These are phyloP conservation scores for Hozukius guyotensis DNA, from an alignment of 2,797 vertebrate genomes.

Conservation along the genomic window DNA sequence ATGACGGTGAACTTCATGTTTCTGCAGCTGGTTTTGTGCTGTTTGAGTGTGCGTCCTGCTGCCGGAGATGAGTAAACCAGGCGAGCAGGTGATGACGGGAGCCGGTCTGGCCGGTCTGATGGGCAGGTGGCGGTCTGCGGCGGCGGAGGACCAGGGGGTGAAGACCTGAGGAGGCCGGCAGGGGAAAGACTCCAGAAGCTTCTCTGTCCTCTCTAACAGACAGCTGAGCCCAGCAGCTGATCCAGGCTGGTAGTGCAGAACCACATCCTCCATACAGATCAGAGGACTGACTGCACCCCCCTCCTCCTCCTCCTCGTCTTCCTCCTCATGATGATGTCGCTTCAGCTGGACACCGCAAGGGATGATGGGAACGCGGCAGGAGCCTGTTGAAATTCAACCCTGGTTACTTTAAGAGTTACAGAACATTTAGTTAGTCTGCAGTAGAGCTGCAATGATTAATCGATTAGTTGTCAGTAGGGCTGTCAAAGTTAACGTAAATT, in stretches of 20 bases:
- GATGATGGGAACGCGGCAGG: not conserved
- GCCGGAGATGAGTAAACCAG: not conserved
- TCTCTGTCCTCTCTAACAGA: slow-evolving; percentile 83
- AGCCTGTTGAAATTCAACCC: not conserved
- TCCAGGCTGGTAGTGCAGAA: slow-evolving; percentile 86
- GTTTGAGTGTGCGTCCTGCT: not conserved
- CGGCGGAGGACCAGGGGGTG: slow-evolving; percentile 87
- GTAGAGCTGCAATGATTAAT: no score
- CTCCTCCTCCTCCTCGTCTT: not conserved
- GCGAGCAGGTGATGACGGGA: slow-evolving; percentile 80
- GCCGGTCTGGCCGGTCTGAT: slow-evolving; percentile 87
- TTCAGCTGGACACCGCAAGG: not conserved
- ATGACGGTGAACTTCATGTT: not conserved
- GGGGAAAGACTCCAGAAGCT: slow-evolving; percentile 86
- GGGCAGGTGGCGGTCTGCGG: slow-evolving; percentile 70
- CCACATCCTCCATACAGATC: slow-evolving; percentile 88
- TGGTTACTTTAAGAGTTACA: not conserved
- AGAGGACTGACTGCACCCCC: not conserved
- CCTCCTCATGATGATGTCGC: not conserved
- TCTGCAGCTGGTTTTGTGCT: not conserved
- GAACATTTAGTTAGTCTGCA: not conserved
- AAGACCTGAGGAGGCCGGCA: slow-evolving; percentile 82
- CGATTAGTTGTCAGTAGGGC: no score
- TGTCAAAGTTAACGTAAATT: no score
- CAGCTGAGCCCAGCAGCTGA: slow-evolving; percentile 65